Conservation (phyloP, 2,797 vertebrate species). For the Phyllotis vaccarum region DNA sequence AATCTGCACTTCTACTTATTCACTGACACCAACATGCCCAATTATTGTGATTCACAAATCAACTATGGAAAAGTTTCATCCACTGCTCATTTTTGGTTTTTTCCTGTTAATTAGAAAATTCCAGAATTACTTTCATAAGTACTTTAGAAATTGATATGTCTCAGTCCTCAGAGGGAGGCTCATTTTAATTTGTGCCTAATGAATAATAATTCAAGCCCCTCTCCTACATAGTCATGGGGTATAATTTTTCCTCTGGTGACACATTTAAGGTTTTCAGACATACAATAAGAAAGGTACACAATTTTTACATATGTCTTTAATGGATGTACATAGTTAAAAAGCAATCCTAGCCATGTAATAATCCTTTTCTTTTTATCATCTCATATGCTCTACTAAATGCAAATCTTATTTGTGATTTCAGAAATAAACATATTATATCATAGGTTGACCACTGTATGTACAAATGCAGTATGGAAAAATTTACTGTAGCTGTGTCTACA, state of each 20-base stretch:
- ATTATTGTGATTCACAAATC: not conserved
- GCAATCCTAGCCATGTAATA: not conserved
- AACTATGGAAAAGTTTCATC: not conserved
- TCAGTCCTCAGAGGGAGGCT: not conserved
- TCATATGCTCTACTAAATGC: not conserved
- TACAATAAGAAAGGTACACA: not conserved
- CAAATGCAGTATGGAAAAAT: not conserved
- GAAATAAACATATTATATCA: not conserved
- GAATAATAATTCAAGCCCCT: not conserved
- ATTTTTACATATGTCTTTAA: not conserved
- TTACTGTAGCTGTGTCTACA: not conserved
- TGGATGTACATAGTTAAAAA: not conserved
- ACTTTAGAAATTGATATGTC: not conserved
- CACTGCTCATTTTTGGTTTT: not conserved
- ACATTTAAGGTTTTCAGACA: not conserved
- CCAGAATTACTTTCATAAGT: not conserved
- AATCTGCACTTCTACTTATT: not conserved
- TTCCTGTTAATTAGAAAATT: not conserved
- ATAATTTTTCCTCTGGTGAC: not conserved
- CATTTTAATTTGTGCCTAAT: not conserved
- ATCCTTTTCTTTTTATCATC: not conserved
- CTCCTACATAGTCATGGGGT: not conserved
- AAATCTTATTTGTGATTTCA: not conserved
- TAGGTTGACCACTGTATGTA: not conserved
- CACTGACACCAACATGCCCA: not conserved